Base-by-base conservation (phyloP, 2,888 invertebrate species). In the Trichogramma dendrolimi region DNA sequence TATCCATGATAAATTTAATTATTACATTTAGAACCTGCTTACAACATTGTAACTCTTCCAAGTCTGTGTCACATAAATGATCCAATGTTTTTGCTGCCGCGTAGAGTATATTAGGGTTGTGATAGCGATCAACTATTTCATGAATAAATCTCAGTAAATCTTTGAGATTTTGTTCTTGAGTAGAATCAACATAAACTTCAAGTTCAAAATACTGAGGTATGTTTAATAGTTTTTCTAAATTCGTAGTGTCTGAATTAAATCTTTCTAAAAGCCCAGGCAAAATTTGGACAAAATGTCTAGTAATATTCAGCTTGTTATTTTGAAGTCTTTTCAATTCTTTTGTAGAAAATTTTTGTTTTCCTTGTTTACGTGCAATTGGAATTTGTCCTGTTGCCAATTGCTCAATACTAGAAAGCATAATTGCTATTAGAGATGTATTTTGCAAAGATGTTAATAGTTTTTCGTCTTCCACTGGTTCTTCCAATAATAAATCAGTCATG, bases 191-290 rank as follows among this genome's bases (percentile, higher is more conserved):
- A 81, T 98, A 99, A 66, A 97, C 89, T 81, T 98, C 96, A 55
- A 99, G 84, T 77, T 98, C 96, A 82, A 99, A 98, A 82, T 95
- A 92, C 78, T 96, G 95, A 43, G 98, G 97, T 69, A 99, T 91
- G 67, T 91, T 86, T 57, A 95, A 84, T 41, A 99, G 83, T 83
- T 98, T 97, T 48, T 93, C 89, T 55, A 99, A 84, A 82, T 99
- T 99, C 79, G 98, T 98, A 46, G 93, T 90, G 84, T 99, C 98
- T 1, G 96, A 95, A 71, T 94, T 87, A 82, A 95, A 99, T 83
- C 96, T 97, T 73, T 94, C 91, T 55, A 99, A 81, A 65, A 99
- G 82, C 59, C 87, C 86, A 0, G 99, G 98, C 70, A 99, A 82
- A 0, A 92, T 87, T 59, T 87, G 87, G 71, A 99, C 96, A 78